phyloP scores from a whole-genome alignment of 2,888 invertebrate genomes.

The Invenusta paracnida region DNA sequence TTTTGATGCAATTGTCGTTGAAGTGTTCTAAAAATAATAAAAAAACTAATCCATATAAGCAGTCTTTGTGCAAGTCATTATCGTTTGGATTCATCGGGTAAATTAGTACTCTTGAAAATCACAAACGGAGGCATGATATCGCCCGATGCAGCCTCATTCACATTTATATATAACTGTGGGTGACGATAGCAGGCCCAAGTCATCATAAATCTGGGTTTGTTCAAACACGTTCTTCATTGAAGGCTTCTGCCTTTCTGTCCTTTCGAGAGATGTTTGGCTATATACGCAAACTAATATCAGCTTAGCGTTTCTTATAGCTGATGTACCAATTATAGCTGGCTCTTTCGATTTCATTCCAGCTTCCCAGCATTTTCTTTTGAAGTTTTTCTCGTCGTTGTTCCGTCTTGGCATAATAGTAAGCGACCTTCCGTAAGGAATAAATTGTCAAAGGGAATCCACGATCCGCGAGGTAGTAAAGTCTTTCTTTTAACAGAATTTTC shows the following conservation, averaged over 20 bases:
- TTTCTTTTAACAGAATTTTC: neutral
- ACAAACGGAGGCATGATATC: neutral
- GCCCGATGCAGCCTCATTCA: neutral
- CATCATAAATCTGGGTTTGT: neutral
- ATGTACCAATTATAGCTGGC: neutral
- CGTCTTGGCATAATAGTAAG: neutral
- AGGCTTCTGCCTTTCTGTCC: neutral
- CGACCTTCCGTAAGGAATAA: neutral
- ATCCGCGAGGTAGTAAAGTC: neutral
- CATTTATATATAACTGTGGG: neutral
- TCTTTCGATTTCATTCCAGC: neutral
- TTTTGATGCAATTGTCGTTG: too few species aligned
- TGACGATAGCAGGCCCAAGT: neutral
- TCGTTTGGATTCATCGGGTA: neutral
- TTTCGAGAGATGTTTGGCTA: neutral
- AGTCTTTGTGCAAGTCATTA: neutral
- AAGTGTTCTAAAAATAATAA: neutral
- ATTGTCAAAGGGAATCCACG: neutral
- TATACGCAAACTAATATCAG: neutral
- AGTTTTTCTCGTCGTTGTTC: neutral
- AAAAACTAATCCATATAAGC: neutral
- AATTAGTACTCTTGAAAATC: neutral
- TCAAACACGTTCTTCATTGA: neutral
- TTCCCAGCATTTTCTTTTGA: neutral
- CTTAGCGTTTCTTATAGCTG: neutral